phyloP scores from a whole-genome alignment of 2,888 invertebrate species.

The Xestia xanthographa region DNA sequence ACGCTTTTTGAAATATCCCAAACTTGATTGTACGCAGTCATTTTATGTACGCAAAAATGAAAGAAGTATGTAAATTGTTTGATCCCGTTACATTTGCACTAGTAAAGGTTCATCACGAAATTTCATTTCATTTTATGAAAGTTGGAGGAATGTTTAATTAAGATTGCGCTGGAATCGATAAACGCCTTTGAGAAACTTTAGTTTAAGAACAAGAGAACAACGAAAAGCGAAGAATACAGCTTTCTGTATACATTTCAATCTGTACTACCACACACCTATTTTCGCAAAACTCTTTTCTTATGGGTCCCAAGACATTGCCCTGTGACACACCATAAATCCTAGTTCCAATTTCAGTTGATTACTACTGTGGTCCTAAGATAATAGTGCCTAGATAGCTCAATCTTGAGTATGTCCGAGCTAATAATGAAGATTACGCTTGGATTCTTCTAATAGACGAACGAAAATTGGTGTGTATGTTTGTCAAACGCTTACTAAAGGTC shows the following conservation, averaged over 20 bases:
- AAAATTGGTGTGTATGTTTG: neutral
- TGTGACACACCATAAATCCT: slow-evolving; percentile 17
- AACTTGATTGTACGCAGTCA: slow-evolving; percentile 43
- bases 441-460: neutral
- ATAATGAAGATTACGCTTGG: neutral
- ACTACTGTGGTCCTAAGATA: neutral
- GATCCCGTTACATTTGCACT: slow-evolving; percentile 28
- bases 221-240: slow-evolving; percentile 13
- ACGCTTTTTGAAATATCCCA: slow-evolving; percentile 56
- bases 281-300: neutral
- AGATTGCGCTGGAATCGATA: slow-evolving; percentile 30
- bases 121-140: slow-evolving; percentile 45
- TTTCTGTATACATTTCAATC: slow-evolving; percentile 24
- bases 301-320: slow-evolving; percentile 9
- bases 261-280: neutral
- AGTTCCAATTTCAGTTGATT: neutral
- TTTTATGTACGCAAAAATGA: slow-evolving; percentile 33
- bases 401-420: neutral
- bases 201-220: slow-evolving; percentile 16
- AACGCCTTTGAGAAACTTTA: slow-evolving; percentile 30
- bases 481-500: slow-evolving; percentile 30
- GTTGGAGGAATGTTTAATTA: slow-evolving; percentile 51
- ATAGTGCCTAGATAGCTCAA: neutral
- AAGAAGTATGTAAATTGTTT: slow-evolving; percentile 35
- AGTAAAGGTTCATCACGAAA: slow-evolving; percentile 43